Percentiles rank a stretch among this genome's conserved stretches.
phyloP scores from a whole-genome alignment of 2,888 invertebrate species.

The Caenorhabditis panamensis region DNA sequence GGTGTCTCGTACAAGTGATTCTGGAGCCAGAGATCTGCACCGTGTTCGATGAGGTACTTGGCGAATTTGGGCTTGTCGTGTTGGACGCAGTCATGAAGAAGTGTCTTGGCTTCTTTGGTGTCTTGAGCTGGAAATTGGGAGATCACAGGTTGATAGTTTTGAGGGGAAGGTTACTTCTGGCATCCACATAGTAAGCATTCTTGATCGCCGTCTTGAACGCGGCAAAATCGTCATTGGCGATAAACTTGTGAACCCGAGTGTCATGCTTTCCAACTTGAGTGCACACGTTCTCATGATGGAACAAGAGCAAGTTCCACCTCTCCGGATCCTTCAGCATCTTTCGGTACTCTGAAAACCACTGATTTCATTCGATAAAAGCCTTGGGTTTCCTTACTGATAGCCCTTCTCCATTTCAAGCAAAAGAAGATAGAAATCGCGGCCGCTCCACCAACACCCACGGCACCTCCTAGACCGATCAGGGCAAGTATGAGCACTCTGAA shows the following conservation, averaged over 20 bases:
- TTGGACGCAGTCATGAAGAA: not conserved
- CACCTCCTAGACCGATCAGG: too few species aligned
- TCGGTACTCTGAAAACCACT: constrained; percentile 18
- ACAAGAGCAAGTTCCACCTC: constrained; percentile 12
- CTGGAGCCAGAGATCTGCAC: not conserved
- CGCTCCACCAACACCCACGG: too few species aligned
- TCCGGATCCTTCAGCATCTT: constrained; percentile 11
- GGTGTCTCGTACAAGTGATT: constrained; percentile 31
- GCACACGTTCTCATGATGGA: constrained; percentile 1
- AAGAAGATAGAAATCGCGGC: too few species aligned
- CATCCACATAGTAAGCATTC: not conserved
- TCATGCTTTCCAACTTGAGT: not conserved
- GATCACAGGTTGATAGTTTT: not conserved
- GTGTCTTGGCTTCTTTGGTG: not conserved
- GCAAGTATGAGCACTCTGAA: too few species aligned
- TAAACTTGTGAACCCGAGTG: not conserved
- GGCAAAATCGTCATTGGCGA: not conserved
- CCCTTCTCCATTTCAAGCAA: not conserved
- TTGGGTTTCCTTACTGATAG: not conserved
- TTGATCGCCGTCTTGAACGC: constrained; percentile 6
- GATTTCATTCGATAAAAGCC: not conserved
- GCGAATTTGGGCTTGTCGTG: not conserved
- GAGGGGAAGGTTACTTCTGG: not conserved
- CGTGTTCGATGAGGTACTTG: not conserved
- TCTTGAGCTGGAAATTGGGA: not conserved